A percentile compares a stretch with the other conserved stretches of the same genome.
phyloP scores from a whole-genome alignment of 2,113 vertebrate species.

The Lepisosteus osseus region DNA sequence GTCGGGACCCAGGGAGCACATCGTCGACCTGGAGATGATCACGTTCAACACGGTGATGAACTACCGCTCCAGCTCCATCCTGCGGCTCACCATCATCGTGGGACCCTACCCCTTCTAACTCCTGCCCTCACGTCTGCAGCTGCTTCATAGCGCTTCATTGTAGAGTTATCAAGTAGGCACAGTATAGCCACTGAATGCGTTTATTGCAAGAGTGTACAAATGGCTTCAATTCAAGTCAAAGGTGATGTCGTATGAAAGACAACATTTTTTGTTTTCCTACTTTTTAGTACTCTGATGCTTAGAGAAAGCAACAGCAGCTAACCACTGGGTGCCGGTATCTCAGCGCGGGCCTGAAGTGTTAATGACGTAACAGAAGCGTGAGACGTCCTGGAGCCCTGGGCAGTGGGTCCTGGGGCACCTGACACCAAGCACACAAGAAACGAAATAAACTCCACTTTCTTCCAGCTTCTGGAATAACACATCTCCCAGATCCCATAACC shows the following conservation, averaged over 20 bases:
- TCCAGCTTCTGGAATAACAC: too few species aligned
- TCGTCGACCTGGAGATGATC: slow-evolving; percentile 96
- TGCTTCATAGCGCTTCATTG: slow-evolving; percentile 63
- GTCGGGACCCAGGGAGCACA: slow-evolving; percentile 81
- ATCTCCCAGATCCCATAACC: too few species aligned
- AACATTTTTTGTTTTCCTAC: neutral
- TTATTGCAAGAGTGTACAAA: slow-evolving; percentile 23
- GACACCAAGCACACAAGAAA: too few species aligned
- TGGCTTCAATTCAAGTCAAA: slow-evolving; percentile 21
- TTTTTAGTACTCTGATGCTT: slow-evolving; percentile 6
- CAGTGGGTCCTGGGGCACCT: too few species aligned
- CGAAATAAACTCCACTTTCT: too few species aligned
- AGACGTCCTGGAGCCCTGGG: too few species aligned
- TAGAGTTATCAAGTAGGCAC: slow-evolving; percentile 42
- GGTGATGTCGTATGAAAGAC: neutral
- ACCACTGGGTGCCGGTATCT: neutral
- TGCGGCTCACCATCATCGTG: slow-evolving; percentile 91
- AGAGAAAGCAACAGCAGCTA: slow-evolving; percentile 1
- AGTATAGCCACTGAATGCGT: slow-evolving; percentile 24
- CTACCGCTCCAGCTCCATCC: slow-evolving; percentile 88
- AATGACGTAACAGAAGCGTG: too few species aligned
- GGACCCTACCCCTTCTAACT: slow-evolving; percentile 84
- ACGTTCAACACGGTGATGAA: slow-evolving; percentile 86
- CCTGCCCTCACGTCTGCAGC: slow-evolving; percentile 19
- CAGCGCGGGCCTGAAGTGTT: neutral